Evolutionary conservation across 1,140 invertebrate genomes (phyloP).

Genomic region (Sipha flava): DNA sequence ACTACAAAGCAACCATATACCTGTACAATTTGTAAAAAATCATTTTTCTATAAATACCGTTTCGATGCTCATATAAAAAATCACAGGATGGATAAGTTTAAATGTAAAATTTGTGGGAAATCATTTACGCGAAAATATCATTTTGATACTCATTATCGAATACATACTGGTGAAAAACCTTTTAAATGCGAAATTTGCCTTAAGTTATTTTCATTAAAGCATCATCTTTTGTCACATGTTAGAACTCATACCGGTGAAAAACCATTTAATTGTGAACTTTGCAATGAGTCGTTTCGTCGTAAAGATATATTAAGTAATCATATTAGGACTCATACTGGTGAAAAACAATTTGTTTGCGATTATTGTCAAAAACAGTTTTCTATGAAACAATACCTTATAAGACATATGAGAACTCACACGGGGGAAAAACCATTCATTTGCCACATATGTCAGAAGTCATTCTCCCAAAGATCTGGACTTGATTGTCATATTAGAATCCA

Average conservation of each 20-base stretch:
- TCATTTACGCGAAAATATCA: slow-evolving; percentile 16
- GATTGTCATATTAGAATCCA: slow-evolving; percentile 36
- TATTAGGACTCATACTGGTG: slow-evolving; percentile 46
- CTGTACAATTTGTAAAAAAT: slow-evolving; percentile 29
- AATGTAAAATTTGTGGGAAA: slow-evolving; percentile 29
- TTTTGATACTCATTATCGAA: slow-evolving; percentile 33
- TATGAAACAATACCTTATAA: slow-evolving; percentile 48
- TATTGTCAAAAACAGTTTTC: slow-evolving; percentile 56
- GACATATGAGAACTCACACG: slow-evolving; percentile 62
- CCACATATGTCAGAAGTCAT: slow-evolving; percentile 58
- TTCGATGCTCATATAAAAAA: not conserved
- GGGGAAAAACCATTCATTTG: slow-evolving; percentile 65
- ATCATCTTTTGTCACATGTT: slow-evolving; percentile 29
- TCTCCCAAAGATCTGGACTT: slow-evolving; percentile 59
- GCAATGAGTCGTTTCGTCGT: slow-evolving; percentile 50
- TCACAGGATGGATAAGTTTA: slow-evolving; percentile 2
- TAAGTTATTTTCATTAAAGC: slow-evolving; percentile 42
- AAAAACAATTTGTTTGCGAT: slow-evolving; percentile 34
- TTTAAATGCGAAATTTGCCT: slow-evolving; percentile 45
- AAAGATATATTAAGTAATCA: slow-evolving; percentile 58
- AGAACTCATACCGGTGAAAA: slow-evolving; percentile 36
- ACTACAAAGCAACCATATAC: slow-evolving; percentile 31
- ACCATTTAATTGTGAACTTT: slow-evolving; percentile 31
- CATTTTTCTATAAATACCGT: not conserved
- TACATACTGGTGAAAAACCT: slow-evolving; percentile 36